phyloP scores from a whole-genome alignment of 2,888 invertebrate species.

The Galerucella pusilla region DNA sequence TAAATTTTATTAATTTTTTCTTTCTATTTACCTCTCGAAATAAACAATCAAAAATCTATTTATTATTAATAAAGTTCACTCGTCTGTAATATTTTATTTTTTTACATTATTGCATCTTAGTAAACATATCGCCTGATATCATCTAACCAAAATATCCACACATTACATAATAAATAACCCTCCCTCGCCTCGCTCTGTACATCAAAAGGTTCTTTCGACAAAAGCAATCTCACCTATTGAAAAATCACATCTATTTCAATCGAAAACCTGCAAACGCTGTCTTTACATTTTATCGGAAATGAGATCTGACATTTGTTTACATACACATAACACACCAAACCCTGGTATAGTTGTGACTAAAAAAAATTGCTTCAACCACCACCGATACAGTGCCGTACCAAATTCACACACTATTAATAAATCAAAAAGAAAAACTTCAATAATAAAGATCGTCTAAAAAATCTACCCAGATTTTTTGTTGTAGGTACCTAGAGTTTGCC shows the following conservation, averaged over 20 bases:
- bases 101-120: not conserved
- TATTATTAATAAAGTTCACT: not conserved
- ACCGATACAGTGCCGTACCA: conserved; percentile 14
- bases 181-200: conserved; percentile 12
- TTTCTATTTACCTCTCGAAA: no score
- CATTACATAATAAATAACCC: conserved; percentile 23
- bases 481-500: no score
- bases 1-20: no score
- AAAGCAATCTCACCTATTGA: conserved; percentile 54
- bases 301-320: conserved; percentile 60
- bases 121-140: conserved; percentile 1
- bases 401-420: not conserved
- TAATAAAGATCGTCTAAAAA: no score
- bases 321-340: conserved; percentile 47
- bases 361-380: conserved; percentile 14
- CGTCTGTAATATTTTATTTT: not conserved
- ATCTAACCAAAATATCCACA: not conserved
- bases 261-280: conserved; percentile 33
- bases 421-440: no score
- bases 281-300: conserved; percentile 62
- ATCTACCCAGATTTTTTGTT: no score
- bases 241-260: conserved; percentile 59
- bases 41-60: not conserved
- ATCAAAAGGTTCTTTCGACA: conserved; percentile 38
- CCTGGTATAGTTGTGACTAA: conserved; percentile 26